A percentile compares a stretch with the other conserved stretches of the same genome.
Conservation (phyloP, 2,113 vertebrate genomes). For the Neolamprologus longior region DNA sequence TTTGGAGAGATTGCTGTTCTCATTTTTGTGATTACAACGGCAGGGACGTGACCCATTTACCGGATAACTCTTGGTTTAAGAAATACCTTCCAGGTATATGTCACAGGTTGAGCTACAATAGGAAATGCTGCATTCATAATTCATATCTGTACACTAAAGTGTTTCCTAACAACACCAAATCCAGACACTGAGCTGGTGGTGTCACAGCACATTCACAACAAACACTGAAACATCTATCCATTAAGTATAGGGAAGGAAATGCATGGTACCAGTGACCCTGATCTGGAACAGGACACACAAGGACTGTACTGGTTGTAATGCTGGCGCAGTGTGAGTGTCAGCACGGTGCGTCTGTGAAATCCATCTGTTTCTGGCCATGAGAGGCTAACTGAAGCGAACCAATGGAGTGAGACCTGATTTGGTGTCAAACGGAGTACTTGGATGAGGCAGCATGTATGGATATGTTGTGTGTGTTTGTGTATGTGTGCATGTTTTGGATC, state of each 20-base stretch:
- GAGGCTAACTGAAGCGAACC: slow-evolving; percentile 38
- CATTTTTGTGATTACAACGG: slow-evolving; percentile 16
- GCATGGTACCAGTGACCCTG: not conserved
- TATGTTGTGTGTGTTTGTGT: not conserved
- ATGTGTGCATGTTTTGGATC: slow-evolving; percentile 12
- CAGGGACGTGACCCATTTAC: slow-evolving; percentile 1
- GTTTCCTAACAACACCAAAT: not conserved
- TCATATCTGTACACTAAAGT: not conserved
- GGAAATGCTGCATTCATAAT: slow-evolving; percentile 4
- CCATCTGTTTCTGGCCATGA: slow-evolving; percentile 49
- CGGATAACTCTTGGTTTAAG: not conserved
- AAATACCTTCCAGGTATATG: slow-evolving; percentile 13
- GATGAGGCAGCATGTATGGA: not conserved
- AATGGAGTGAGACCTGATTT: slow-evolving; percentile 56
- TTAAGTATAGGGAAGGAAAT: slow-evolving; percentile 1
- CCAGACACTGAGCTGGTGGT: not conserved
- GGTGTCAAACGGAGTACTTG: slow-evolving; percentile 57
- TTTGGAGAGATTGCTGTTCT: slow-evolving; percentile 5
- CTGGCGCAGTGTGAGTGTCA: slow-evolving; percentile 15
- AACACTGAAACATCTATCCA: not conserved
- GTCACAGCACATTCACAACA: not conserved
- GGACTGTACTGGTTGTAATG: not conserved
- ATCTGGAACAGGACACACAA: slow-evolving; percentile 1
- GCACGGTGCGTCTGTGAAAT: slow-evolving; percentile 31
- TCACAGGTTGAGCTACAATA: slow-evolving; percentile 1